Evolutionary conservation across 2,888 invertebrate species (phyloP), one percentile per base, ranked within the genome.

Genomic region (Nymphalis urticae): DNA sequence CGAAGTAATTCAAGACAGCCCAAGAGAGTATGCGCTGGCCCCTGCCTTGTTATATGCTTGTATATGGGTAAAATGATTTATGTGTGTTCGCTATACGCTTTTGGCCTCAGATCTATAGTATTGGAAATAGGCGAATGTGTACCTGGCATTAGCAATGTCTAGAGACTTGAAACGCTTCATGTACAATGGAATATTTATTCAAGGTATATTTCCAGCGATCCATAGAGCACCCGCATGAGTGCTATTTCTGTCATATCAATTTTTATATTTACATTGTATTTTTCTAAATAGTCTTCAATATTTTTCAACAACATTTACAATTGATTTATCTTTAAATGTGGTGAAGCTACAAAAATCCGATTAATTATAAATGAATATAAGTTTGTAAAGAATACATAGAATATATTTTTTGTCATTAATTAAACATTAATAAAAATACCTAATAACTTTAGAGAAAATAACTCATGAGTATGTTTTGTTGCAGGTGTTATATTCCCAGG

Each of bases 401-500:
- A 36, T 36, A 36, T 42, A 13, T 9, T 4, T 42, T 3, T 42
- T 42, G 1, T 42, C 27, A 27, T 42, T 42, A 42, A 42, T 13
- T 10, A 13, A 42, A 42, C 1, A 42, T 13, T 13, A 13, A 1
- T 42, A 42, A 42, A 42, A 42, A 42, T 42, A 42, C 2, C n/a
- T n/a, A 9, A 42, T 1, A 42, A 13, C 10, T 42, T 42, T 42
- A 3, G 13, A 42, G 13, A 13, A 42, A 42, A 13, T 42, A 13
- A 42, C 13, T 42, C 13, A 42, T 42, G 13, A 13, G 13, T 8
- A 53, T 53, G 53, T 53, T 24, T 82, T 82, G 76, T 86, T 86
- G 24, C 85, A 93, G 92, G 87, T 67, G 84, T 92, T 58, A 80
- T 92, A 81, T 98, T 98, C 87, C 97, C 98, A 0, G 95, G 96